Evolutionary conservation across 2,113 vertebrate genomes (phyloP).

Genomic region (Dipodomys stephensi): DNA sequence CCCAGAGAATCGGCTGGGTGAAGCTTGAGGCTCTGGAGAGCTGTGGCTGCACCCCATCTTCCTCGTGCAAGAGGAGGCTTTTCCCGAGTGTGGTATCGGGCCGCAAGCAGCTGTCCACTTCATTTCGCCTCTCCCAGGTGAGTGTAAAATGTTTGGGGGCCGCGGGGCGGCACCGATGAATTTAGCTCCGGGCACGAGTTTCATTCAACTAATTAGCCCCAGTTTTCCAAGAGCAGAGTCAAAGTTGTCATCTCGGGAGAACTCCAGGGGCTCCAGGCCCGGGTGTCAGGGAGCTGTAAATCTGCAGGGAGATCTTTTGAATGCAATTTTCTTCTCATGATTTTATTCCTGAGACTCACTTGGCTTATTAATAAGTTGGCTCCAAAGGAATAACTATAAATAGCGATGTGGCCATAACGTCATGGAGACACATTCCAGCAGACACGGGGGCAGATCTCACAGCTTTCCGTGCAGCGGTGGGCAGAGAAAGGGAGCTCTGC

Average conservation of each 20-base stretch:
- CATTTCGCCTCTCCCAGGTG: accelerated
- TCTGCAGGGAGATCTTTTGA: slow-evolving; percentile 29
- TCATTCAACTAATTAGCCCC: not conserved
- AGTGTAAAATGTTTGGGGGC: not conserved
- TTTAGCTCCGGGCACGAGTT: not conserved
- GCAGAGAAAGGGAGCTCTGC: not conserved
- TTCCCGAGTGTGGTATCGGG: accelerated
- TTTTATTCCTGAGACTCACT: slow-evolving; percentile 33
- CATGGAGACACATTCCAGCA: accelerated
- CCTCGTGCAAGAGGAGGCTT: accelerated
- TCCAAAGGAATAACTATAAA: not conserved
- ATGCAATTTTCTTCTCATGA: slow-evolving; percentile 39
- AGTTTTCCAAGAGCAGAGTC: accelerated
- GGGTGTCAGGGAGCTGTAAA: not conserved
- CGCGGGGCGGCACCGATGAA: accelerated
- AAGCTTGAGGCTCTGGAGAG: not conserved
- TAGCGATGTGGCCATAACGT: not conserved
- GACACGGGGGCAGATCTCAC: not conserved
- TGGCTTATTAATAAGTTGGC: slow-evolving; percentile 1
- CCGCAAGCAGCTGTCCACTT: accelerated
- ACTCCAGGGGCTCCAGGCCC: not conserved
- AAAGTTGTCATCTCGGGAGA: not conserved
- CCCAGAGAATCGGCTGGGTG: too few relatives aligned
- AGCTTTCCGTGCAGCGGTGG: accelerated
- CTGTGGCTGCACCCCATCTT: accelerated